Conservation (phyloP, 92 coral and sea anemone species). For the Porites evermanni region DNA sequence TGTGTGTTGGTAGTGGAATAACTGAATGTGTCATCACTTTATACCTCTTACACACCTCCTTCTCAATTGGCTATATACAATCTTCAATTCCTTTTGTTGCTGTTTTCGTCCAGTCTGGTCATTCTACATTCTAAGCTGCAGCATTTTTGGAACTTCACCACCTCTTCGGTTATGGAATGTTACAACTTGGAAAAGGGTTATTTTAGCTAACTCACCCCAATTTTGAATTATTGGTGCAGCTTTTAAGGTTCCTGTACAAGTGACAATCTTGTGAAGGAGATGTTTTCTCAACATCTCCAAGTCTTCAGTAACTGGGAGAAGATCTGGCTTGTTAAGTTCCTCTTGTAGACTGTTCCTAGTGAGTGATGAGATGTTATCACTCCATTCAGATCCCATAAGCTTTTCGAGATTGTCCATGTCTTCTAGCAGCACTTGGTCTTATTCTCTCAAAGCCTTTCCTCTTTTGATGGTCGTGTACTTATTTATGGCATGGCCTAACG, state of each 20-base stretch:
- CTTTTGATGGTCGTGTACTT: too few species aligned
- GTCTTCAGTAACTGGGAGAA: slow-evolving; percentile 45
- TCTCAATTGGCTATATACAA: slow-evolving; percentile 43
- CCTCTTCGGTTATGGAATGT: slow-evolving; percentile 55
- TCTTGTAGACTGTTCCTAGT: slow-evolving; percentile 3
- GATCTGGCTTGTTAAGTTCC: slow-evolving; percentile 39
- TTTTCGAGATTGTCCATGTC: slow-evolving; percentile 38
- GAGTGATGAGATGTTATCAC: slow-evolving; percentile 47
- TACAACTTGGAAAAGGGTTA: slow-evolving; percentile 9
- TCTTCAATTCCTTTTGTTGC: slow-evolving; percentile 1
- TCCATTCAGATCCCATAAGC: slow-evolving; percentile 54
- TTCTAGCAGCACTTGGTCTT: neutral
- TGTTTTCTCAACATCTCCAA: slow-evolving; percentile 29
- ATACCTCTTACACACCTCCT: slow-evolving; percentile 54
- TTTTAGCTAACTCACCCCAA: slow-evolving; percentile 46
- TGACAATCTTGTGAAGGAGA: slow-evolving; percentile 14
- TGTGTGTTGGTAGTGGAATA: too few species aligned
- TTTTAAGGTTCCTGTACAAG: neutral
- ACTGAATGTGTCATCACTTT: neutral
- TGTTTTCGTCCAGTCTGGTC: slow-evolving; percentile 5
- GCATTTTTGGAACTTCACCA: slow-evolving; percentile 57
- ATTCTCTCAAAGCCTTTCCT: too few species aligned
- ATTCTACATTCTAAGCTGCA: neutral
- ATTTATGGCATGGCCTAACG: too few species aligned
- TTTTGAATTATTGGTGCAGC: neutral